phyloP scores from a whole-genome alignment of 2,888 invertebrate genomes.

The Lumbricus terrestris region DNA sequence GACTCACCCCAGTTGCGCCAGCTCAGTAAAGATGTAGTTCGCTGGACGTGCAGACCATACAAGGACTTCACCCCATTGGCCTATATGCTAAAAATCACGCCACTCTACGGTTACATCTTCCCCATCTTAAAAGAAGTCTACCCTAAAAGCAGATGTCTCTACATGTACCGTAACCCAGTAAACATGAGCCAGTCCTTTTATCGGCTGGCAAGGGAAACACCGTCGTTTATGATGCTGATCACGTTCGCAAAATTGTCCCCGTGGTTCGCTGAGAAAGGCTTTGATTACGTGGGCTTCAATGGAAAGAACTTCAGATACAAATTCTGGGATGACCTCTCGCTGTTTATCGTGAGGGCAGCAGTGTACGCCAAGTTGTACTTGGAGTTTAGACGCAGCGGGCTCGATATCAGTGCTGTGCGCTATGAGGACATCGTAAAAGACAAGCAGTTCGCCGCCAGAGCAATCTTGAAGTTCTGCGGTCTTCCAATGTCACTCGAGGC shows the following conservation, averaged over 20 bases:
- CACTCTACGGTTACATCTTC: neutral
- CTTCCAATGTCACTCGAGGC: neutral
- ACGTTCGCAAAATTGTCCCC: neutral
- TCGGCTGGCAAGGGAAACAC: neutral
- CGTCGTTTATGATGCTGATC: neutral
- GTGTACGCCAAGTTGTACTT: neutral
- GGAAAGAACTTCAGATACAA: conserved; percentile 16
- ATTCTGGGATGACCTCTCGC: neutral
- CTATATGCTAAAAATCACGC: conserved; percentile 28
- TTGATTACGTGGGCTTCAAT: neutral
- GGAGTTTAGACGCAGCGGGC: neutral
- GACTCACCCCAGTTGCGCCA: neutral
- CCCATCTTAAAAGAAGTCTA: conserved; percentile 21
- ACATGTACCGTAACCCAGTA: conserved; percentile 30
- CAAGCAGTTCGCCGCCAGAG: neutral
- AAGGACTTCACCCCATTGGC: neutral
- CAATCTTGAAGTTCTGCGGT: conserved; percentile 15
- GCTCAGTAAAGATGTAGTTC: conserved; percentile 11
- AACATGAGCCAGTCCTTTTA: conserved; percentile 29
- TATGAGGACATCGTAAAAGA: conserved; percentile 19
- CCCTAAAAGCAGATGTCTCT: conserved; percentile 26
- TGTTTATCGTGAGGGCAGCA: neutral
- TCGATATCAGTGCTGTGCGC: neutral
- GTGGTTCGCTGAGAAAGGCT: neutral
- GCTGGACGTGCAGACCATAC: conserved; percentile 32